Base-by-base conservation (phyloP, 2,888 invertebrate species). In the Ophion costatus region DNA sequence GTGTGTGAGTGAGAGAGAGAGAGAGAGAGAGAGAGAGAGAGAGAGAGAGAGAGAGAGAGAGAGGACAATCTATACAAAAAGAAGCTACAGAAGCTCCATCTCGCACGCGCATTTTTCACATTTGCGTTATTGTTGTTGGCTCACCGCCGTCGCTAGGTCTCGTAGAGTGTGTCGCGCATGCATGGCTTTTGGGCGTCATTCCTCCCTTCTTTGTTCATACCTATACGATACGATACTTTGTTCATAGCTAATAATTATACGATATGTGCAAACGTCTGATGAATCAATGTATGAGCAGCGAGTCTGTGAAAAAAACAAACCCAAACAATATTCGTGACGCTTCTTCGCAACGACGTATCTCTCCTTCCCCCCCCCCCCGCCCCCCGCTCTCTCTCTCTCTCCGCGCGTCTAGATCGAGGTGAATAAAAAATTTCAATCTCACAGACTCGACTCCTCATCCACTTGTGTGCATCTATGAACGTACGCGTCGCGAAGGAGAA, bases 391-490 rank as follows among this genome's bases (percentile, higher is more conserved):
- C 22, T 64, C 57, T 69, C n/a, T n/a, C n/a, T 17, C 51, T 45
- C 17, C 1, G 22, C 1, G 22, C 6, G 11, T 29, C 24, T 7
- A 7, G 7, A 10, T 9, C 14, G 75, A 66, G 51, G 11, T 17
- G 11, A 51, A 51, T 17, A 51, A 51, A 51, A 66, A 82, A 63
- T 70, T 29, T 0, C 45, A 20, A 11, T 29, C 29, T 9, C 17
- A 45, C 3, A 14, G 22, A 45, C 42, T 67, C 22, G 83, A 82
- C 83, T 87, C 83, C 75, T 84, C 73, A 81, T 83, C 71, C 74
- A 67, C 69, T 80, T 86, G 70, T 84, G 83, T 85, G 80, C 86
- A 89, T 87, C 83, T 63, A 70, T 61, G 10, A 73, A 79, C 76
- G 56, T 80, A 5, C 14, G 66, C 80, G 76, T 80, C 77, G 85